Evolutionary conservation across 2,797 vertebrate genomes (phyloP), one percentile per base, ranked within the genome.

Genomic region (Tokudaia tokunoshimensis): DNA sequence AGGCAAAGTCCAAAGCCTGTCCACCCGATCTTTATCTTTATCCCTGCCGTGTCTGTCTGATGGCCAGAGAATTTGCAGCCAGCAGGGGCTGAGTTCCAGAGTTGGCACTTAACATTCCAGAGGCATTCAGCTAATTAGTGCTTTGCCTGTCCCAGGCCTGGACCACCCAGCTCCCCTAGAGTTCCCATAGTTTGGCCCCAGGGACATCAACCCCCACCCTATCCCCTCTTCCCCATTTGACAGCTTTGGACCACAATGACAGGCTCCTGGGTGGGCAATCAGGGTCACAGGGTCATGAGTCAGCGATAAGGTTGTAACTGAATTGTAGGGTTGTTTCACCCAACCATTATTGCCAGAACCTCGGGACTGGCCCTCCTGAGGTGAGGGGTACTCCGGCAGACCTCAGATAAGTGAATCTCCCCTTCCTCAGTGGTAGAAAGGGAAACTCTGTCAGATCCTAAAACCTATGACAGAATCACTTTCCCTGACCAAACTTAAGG

Each of bases 101-200:
- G 67, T 89, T 59, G 88, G 94, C 87, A 97, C 96, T 96, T 97
- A 97, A 98, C 97, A 98, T 97, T 98, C 97, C 97, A 95, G 95
- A 95, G 82, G 74, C 84, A 90, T 92, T 96, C 84, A 78, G 91
- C 91, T 97, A 97, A 97, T 97, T 97, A 96, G 63, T 96, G 95
- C 94, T 95, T 97, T 92, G 88, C 96, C 74, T 31, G 15, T 61
- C 95, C 94, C 72, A 61, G 83, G 94, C 94, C 59, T 70, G 94
- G 97, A 97, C 97, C 97, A 97, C 97, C 96, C 92, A 0, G 90
- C 76, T 96, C 72, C 83, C 63, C 63, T 70, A 70, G 76, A 76
- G 65, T 76, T 79, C 91, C 92, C 89, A 26, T 12, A 75, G 78
- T 57, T 70, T 50, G 26, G 88, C 50, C 70, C n/a, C 91, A 79